Base-by-base conservation (phyloP, 2,888 invertebrate species). In the Melieria crassipennis region DNA sequence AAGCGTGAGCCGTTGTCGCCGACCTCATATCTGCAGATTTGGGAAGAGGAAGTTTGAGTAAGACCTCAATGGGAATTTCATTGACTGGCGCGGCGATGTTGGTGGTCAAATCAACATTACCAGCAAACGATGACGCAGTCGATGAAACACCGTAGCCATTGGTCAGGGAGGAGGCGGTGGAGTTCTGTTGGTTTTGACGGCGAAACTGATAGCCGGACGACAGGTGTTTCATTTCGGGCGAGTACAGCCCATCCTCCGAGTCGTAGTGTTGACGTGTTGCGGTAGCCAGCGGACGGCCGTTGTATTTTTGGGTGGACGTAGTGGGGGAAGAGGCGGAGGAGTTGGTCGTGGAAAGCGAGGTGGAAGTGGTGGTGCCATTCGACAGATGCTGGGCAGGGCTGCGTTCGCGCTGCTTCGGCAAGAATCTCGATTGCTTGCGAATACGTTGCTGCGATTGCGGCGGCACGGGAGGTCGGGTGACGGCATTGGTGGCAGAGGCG, bases 401-500 rank as follows among this genome's bases (percentile, higher is more conserved):
- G 67, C 77, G 78, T 47, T 80, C 83, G 11, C 78, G 81, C 71
- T 76, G 75, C 57, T 73, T 75, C 73, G 79, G 72, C 79, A 83
- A 69, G 57, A 82, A 74, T 47, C 81, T 81, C 7, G 80, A 73
- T 74, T 78, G 78, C 60, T 82, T 84, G 57, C 85, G 84, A 58
- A 80, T 78, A 71, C 81, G 84, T 60, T 79, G 80, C 30, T 78
- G 78, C 64, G 79, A 74, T 72, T 80, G 79, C 56, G 85, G 84
- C 46, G 86, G 85, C 68, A 81, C 80, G 10, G 86, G 85, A 60
- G 85, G 85, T 60, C 82, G 83, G 13, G 77, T 71, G 6, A 74
- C 66, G 46, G 76, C 52, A 57, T 67, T 68, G 75, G 73, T 65
- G 69, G 69, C 66, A 3, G 77, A 73, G 45, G 71, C 60, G 69